A percentile compares a stretch with the other conserved stretches of the same genome.
These are phyloP conservation scores for Frieseomelitta varia DNA, from an alignment of 1,140 invertebrate species.

Conservation along the genomic window DNA sequence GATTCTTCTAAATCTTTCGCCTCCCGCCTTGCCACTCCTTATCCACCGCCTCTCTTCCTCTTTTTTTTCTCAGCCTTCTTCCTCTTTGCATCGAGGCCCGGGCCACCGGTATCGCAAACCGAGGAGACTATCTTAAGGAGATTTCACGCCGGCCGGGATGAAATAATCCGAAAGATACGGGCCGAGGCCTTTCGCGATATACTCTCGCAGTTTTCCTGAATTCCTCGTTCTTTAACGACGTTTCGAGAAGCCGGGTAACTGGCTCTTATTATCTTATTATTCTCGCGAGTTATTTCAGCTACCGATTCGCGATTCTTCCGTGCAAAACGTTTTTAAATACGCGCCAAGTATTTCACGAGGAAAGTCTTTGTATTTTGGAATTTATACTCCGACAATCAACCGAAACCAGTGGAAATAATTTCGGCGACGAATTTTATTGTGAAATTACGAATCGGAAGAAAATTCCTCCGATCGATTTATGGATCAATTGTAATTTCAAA, in stretches of 20 bases:
- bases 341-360: no score
- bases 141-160: slow-evolving; percentile 26
- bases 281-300: no score
- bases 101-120: slow-evolving; percentile 28
- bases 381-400: no score
- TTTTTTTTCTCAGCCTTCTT: slow-evolving; percentile 9
- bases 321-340: no score
- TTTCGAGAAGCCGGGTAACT: not conserved
- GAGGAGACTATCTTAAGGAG: slow-evolving; percentile 24
- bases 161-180: slow-evolving; percentile 40
- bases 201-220: slow-evolving; percentile 14
- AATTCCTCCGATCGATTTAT: no score
- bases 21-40: slow-evolving; percentile 12
- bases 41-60: no score
- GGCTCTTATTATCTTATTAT: not conserved
- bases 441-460: no score
- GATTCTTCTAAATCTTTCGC: slow-evolving; percentile 3
- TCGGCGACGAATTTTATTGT: no score
- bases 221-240: slow-evolving; percentile 13
- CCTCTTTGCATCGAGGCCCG: slow-evolving; percentile 32
- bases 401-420: no score
- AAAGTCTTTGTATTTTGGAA: no score
- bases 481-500: no score
- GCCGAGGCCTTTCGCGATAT: not conserved
- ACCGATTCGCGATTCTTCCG: no score